Base-by-base conservation (phyloP, 2,797 vertebrate genomes). In the Cercopithecus mitis region DNA sequence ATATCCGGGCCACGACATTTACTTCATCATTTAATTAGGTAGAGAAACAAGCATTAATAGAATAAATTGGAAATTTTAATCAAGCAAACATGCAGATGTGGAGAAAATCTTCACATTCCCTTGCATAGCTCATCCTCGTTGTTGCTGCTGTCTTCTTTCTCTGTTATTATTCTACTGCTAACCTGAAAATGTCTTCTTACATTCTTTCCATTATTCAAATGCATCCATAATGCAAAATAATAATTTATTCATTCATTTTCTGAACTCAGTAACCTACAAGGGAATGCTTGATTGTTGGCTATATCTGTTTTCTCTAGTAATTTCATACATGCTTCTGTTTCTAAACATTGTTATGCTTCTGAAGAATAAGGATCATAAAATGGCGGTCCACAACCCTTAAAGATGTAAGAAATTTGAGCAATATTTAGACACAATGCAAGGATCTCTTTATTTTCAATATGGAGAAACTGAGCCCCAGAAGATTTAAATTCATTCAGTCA, bases 21-120 rank as follows among this genome's bases (percentile, higher is more conserved):
- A 67, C 20, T 81, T n/a, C 24, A 72, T 94, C 79, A 92, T 89
- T 92, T 91, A 94, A 97, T 97, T 95, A 84, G 30, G 27, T 22
- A 67, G 50, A 81, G 17, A 85, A 95, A 86, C 47, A 88, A 82
- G 9, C 11, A 55, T 90, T 57, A 88, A 84, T 70, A 81, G 61
- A 92, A 24, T 70, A 86, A 77, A 8, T 75, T 70, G 30, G 55
- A 85, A 52, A 90, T 90, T 96, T 95, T 88, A 91, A 94, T 83
- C 73, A 75, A 15, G 88, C 7, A 67, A 75, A 96, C 58, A 95
- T 70, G 81, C 17, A 94, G 84, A 55, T 57, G 58, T 5, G 45
- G 9, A 55, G 52, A 92, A 75, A 47, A 10, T 52, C 43, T 81
- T 76, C 36, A 39, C 73, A 92, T 83, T 79, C 17, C 19, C 36